Evolutionary conservation across 30 jellyfish, hydroid and myxozoan genomes (phyloP).

Genomic region (Cassiopea xamachana): DNA sequence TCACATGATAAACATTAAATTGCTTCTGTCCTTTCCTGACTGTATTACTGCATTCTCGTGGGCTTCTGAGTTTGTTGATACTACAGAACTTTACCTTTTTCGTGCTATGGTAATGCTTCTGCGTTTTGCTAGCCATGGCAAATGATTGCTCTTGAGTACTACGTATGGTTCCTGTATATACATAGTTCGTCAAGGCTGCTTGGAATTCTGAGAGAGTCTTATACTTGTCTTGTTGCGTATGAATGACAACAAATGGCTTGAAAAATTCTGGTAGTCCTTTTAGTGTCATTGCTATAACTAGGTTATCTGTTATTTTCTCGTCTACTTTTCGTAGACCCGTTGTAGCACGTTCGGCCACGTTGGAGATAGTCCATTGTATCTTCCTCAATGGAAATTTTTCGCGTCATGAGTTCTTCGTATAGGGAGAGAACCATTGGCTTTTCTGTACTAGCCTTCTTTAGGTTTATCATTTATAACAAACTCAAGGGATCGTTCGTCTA

Average conservation of each 20-base stretch:
- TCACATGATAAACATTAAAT: conserved; percentile 55
- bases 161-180: conserved; percentile 31
- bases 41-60: too few relatives aligned
- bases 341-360: conserved; percentile 16
- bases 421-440: conserved; percentile 12
- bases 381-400: conserved; percentile 13
- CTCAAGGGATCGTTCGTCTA: conserved; percentile 15
- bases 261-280: conserved; percentile 43
- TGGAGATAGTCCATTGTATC: conserved; percentile 8
- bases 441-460: conserved; percentile 30
- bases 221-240: conserved; percentile 61
- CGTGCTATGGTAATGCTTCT: not conserved
- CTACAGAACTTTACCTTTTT: conserved; percentile 2
- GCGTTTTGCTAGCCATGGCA: conserved; percentile 9
- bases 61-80: too few relatives aligned
- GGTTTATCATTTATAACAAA: conserved; percentile 7
- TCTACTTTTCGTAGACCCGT: conserved; percentile 15
- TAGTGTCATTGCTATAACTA: conserved; percentile 11
- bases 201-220: conserved; percentile 50
- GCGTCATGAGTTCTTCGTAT: conserved; percentile 6
- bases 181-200: conserved; percentile 58
- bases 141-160: conserved; percentile 35
- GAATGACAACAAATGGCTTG: conserved; percentile 70
- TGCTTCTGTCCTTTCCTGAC: too few relatives aligned
- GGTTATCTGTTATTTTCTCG: not conserved